Evolutionary conservation across 1,140 invertebrate species (phyloP).

Genomic region (Myzus persicae): DNA sequence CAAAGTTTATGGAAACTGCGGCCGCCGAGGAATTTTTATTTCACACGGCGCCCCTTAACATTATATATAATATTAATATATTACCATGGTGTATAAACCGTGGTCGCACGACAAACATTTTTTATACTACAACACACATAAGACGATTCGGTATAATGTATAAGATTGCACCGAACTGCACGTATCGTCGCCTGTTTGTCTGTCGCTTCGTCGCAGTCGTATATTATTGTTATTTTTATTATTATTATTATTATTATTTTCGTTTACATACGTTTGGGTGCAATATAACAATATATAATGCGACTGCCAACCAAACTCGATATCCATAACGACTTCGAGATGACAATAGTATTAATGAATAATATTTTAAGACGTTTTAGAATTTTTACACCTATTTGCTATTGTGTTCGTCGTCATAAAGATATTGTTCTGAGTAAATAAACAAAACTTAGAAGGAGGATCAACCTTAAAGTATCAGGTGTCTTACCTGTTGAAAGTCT

Average conservation of each 20-base stretch:
- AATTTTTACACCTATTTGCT: not conserved
- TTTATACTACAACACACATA: not conserved
- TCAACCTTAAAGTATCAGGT: no score
- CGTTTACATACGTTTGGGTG: not conserved
- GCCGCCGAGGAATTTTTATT: not conserved
- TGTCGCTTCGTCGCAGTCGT: not conserved
- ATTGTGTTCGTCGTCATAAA: not conserved
- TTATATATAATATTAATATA: not conserved
- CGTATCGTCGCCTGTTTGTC: not conserved
- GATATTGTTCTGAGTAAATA: no score
- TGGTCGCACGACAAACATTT: not conserved
- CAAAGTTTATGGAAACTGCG: not conserved
- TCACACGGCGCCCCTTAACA: not conserved
- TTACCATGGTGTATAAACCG: not conserved
- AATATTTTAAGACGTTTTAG: not conserved
- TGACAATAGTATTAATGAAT: not conserved
- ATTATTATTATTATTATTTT: not conserved
- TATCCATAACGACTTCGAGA: not conserved
- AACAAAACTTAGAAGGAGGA: no score
- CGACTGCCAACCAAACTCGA: not conserved
- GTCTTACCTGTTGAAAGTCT: no score
- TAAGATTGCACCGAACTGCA: not conserved
- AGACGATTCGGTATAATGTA: not conserved
- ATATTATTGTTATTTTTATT: not conserved
- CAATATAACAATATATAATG: no score